Conservation (phyloP, 2,113 vertebrate species). For the Prietella phreatophila region DNA sequence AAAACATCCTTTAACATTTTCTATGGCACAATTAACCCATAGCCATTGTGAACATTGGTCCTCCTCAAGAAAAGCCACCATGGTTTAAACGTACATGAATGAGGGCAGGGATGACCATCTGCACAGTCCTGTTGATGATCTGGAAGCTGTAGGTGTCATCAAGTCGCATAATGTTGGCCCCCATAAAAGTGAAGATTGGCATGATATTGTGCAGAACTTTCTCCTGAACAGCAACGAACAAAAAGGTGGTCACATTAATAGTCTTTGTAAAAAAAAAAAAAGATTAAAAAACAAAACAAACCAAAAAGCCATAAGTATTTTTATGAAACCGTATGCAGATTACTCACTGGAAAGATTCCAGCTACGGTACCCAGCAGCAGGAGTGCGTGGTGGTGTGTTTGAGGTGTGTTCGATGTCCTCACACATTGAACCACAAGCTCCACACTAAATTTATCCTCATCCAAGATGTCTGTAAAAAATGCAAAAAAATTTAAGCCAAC, state of each 20-base stretch:
- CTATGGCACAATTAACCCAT: not conserved
- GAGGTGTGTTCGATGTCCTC: constrained; percentile 84
- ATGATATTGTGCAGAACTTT: constrained; percentile 98
- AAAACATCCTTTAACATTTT: not conserved
- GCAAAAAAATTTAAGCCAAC: too few species aligned
- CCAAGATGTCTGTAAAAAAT: constrained; percentile 73
- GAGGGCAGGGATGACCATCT: constrained; percentile 92
- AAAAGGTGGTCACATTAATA: not conserved
- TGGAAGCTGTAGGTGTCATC: constrained; percentile 95
- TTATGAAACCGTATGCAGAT: not conserved
- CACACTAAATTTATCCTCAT: constrained; percentile 93
- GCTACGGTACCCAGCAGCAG: constrained; percentile 85
- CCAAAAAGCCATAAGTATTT: not conserved
- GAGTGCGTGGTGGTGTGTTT: constrained; percentile 94
- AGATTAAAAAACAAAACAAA: too few species aligned
- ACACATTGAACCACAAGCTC: constrained; percentile 94
- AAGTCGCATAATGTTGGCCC: constrained; percentile 88
- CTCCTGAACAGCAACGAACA: constrained; percentile 72
- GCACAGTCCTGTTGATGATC: constrained; percentile 92
- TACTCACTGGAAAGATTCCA: constrained; percentile 88
- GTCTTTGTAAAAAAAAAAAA: not conserved
- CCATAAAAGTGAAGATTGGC: constrained; percentile 99
- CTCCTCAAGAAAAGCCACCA: not conserved
- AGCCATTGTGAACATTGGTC: not conserved
- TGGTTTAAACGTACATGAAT: constrained; percentile 75